Base-by-base conservation (phyloP, 1,140 invertebrate genomes). In the Formica exsecta region DNA sequence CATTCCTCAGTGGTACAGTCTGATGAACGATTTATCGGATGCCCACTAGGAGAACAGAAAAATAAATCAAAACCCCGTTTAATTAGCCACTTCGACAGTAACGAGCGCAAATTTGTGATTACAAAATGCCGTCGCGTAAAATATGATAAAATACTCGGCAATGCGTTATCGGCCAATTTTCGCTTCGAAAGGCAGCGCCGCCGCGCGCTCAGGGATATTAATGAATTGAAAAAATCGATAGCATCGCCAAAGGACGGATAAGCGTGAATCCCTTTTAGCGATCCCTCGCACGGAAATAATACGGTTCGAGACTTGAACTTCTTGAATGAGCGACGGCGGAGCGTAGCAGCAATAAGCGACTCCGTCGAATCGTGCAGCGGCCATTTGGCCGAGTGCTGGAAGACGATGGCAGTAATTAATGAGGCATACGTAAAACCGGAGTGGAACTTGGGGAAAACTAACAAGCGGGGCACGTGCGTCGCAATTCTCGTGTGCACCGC, bases 261-360 rank as follows among this genome's bases (percentile, higher is more conserved):
- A 44, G 38, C 54, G 79, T 62, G 79, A 66, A 74, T 86, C 87
- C 29, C 74, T 89, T 65, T 79, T 75, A 86, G 48, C 87, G 83
- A 81, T 76, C 48, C 48, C 57, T 71, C 70, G 25, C 62, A 62
- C n/a, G 86, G 87, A 84, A 85, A 75, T 88, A 85, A 71, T 87
- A 85, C 22, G 62, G 66, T 88, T 89, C 86, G 71, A 81, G 79
- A 65, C 62, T 80, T 61, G 74, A 89, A 86, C 62, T 83, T 83
- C 48, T 25, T 59, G 68, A 73, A 79, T 73, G 74, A 32, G 48
- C 80, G 57, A 74, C 38, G 54, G 29, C 79, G 25, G 29, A 48
- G 11, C 79, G 68, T 57, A 36, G 8, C 51, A 13, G 48, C 59
- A 73, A 71, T 54, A 38, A 85, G 73, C 59, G 85, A 71, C 32